Percentiles rank a stretch among this genome's conserved stretches.
Conservation (phyloP, 2,797 vertebrate species). For the Remorina albescens region DNA sequence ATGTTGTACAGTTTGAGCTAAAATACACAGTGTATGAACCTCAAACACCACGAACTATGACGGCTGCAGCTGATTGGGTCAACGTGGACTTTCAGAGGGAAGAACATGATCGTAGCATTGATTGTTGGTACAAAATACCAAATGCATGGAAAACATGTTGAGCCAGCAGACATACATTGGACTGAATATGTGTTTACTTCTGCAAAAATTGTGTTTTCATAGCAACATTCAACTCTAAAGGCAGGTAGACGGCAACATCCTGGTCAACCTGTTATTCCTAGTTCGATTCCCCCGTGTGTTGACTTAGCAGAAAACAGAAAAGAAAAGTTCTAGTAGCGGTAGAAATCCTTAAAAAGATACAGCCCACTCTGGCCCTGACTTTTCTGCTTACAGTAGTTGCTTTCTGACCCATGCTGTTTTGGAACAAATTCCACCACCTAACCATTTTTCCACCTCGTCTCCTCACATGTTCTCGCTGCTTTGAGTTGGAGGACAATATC, state of each 20-base stretch:
- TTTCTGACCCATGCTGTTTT: slow-evolving; percentile 40
- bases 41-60: slow-evolving; percentile 3
- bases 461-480: slow-evolving; percentile 33
- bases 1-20: not conserved
- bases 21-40: slow-evolving; percentile 3
- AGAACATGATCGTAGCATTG: no score
- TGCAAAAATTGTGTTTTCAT: no score
- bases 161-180: not conserved
- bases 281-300: slow-evolving; percentile 1
- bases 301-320: slow-evolving; percentile 44
- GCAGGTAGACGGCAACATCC: slow-evolving; percentile 15
- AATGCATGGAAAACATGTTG: not conserved
- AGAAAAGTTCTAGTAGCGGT: slow-evolving; percentile 14
- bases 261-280: slow-evolving; percentile 9
- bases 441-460: slow-evolving; percentile 58
- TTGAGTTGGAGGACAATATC: slow-evolving; percentile 40
- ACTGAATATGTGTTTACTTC: not conserved
- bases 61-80: not conserved
- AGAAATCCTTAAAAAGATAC: slow-evolving; percentile 7
- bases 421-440: slow-evolving; percentile 33
- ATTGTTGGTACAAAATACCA: no score
- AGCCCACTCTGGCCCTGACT: slow-evolving; percentile 31
- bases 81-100: not conserved
- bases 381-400: slow-evolving; percentile 22
- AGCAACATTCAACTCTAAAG: slow-evolving; percentile 7